These are phyloP conservation scores for Cephus sareptanus DNA, from an alignment of 2,888 invertebrate species.

Conservation along the genomic window DNA sequence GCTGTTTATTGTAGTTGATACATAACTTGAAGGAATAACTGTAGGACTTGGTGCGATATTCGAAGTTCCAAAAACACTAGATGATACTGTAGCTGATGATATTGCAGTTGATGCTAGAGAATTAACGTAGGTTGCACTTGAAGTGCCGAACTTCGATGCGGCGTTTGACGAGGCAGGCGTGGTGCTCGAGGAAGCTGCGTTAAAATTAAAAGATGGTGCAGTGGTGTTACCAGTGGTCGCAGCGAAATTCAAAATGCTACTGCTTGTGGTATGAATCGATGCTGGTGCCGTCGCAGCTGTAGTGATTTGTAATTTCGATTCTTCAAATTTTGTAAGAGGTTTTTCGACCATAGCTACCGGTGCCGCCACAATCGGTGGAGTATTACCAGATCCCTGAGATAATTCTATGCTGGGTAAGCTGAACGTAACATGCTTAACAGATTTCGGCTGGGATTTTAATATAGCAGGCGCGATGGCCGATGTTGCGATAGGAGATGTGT, in stretches of 20 bases:
- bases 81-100: neutral
- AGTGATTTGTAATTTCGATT: neutral
- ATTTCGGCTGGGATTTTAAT: constrained; percentile 37
- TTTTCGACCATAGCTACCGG: neutral
- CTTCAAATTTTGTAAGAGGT: neutral
- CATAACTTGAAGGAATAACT: neutral
- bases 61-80: neutral
- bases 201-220: constrained; percentile 21
- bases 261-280: constrained; percentile 2
- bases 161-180: neutral
- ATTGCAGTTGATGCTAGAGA: neutral
- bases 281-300: neutral
- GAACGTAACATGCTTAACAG: constrained; percentile 46
- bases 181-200: neutral
- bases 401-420: constrained; percentile 34
- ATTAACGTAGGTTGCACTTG: constrained; percentile 1
- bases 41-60: neutral
- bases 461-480: constrained; percentile 50
- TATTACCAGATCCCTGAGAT: neutral
- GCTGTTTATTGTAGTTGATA: neutral
- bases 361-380: neutral
- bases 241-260: neutral
- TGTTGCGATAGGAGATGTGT: constrained; percentile 57
- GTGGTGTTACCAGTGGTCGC: neutral
- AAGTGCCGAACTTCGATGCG: constrained; percentile 14